phyloP scores from a whole-genome alignment of 2,888 invertebrate species.

The Microchrysa polita region DNA sequence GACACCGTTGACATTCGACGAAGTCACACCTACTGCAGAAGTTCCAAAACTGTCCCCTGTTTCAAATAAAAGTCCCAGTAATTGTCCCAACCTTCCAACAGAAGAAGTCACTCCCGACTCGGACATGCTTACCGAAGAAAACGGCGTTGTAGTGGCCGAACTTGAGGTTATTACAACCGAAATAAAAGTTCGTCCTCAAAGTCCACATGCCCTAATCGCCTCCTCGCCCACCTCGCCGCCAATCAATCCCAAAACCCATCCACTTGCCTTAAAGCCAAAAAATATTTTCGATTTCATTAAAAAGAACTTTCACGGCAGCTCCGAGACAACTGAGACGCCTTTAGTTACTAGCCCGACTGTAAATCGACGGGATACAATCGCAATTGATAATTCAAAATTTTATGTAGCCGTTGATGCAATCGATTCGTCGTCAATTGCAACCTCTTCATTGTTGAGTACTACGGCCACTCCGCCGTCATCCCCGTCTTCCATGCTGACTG shows the following conservation, averaged over 20 bases:
- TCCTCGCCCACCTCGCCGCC: conserved; percentile 52
- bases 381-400: conserved; percentile 61
- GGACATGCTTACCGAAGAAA: conserved; percentile 28
- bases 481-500: neutral
- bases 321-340: conserved; percentile 48
- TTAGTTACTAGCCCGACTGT: neutral
- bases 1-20: neutral
- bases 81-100: neutral
- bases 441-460: conserved; percentile 48
- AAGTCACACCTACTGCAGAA: neutral
- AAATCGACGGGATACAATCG: conserved; percentile 34
- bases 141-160: conserved; percentile 56
- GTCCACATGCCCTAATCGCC: conserved; percentile 53
- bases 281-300: conserved; percentile 64
- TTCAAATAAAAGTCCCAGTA: neutral
- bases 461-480: neutral
- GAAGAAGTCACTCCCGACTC: neutral
- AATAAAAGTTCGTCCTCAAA: conserved; percentile 60
- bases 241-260: conserved; percentile 47
- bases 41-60: neutral
- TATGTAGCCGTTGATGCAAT: conserved; percentile 54
- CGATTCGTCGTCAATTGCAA: conserved; percentile 7
- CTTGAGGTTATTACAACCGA: conserved; percentile 61
- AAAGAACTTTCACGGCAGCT: conserved; percentile 59
- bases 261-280: conserved; percentile 57